Percentiles rank a stretch among this genome's conserved stretches.
These are phyloP conservation scores for Charaxes varanes DNA, from an alignment of 1,140 invertebrate species.

Conservation along the genomic window DNA sequence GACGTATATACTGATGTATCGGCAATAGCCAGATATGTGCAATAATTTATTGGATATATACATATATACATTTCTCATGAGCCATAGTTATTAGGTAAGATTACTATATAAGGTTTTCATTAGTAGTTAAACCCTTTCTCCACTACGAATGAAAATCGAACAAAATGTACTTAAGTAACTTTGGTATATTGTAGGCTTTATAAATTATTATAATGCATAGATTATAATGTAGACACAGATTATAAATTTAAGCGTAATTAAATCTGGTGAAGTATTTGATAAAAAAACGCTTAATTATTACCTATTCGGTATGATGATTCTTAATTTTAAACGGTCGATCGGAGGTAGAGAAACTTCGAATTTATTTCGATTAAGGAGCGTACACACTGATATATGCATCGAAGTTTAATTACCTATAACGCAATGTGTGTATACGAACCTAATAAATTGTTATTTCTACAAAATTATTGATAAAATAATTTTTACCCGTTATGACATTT, in stretches of 20 bases:
- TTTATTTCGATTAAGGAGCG: constrained; percentile 21
- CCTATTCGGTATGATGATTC: constrained; percentile 55
- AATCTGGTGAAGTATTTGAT: constrained; percentile 57
- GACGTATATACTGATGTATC: constrained; percentile 27
- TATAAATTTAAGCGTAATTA: constrained; percentile 52
- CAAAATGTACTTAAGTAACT: constrained; percentile 72
- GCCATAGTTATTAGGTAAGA: constrained; percentile 31
- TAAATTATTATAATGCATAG: constrained; percentile 72
- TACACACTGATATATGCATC: constrained; percentile 36
- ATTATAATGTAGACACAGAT: constrained; percentile 55
- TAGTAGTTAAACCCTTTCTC: constrained; percentile 38
- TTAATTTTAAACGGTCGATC: constrained; percentile 37
- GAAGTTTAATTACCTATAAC: constrained; percentile 23
- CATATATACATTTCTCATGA: constrained; percentile 26
- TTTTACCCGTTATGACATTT: constrained; percentile 29
- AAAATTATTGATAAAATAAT: constrained; percentile 19
- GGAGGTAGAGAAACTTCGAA: constrained; percentile 21
- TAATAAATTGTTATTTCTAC: constrained; percentile 48
- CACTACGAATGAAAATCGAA: constrained; percentile 55
- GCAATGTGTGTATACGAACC: constrained; percentile 59
- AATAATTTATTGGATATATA: constrained; percentile 37
- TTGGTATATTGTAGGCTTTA: constrained; percentile 69
- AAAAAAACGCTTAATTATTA: constrained; percentile 53
- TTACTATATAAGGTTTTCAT: constrained; percentile 55
- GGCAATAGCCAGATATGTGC: constrained; percentile 28